Evolutionary conservation across 1,140 invertebrate genomes (phyloP).

Genomic region (Leucophenga varia): DNA sequence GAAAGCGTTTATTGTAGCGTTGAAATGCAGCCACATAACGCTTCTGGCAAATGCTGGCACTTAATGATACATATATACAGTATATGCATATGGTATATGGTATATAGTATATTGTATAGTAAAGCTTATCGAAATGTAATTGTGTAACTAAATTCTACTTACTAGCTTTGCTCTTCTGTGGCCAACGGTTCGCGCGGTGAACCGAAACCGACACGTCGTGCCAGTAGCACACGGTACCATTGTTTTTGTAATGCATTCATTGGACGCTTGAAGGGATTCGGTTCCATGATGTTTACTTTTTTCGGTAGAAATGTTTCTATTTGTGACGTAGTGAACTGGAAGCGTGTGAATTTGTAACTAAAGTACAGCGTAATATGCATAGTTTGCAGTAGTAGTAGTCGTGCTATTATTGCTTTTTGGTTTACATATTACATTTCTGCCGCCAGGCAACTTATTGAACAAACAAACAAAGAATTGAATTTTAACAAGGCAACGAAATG

Average conservation of each 20-base stretch:
- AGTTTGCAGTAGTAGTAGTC: no score
- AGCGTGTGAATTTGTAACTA: no score
- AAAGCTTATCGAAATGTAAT: no score
- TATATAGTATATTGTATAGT: no score
- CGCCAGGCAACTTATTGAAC: conserved; percentile 12
- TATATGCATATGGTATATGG: no score
- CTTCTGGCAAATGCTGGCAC: conserved; percentile 39
- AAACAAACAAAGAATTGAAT: no score
- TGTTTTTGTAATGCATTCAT: conserved; percentile 53
- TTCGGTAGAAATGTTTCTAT: no score
- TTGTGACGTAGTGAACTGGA: no score
- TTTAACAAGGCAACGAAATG: no score
- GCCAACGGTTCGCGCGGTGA: conserved; percentile 27
- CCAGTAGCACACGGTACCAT: conserved; percentile 49
- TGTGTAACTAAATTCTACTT: no score
- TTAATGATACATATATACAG: no score
- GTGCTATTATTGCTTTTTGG: conserved; percentile 16
- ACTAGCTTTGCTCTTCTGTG: conserved; percentile 41
- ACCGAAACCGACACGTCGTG: conserved; percentile 42
- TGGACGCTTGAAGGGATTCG: conserved; percentile 52
- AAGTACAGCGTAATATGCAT: no score
- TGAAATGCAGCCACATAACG: conserved; percentile 45
- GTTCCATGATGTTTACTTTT: conserved; percentile 30
- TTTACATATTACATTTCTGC: conserved; percentile 14
- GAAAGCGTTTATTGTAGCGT: conserved; percentile 48